Evolutionary conservation across 2,888 invertebrate genomes (phyloP).

Genomic region (Ceraclea dissimilis): DNA sequence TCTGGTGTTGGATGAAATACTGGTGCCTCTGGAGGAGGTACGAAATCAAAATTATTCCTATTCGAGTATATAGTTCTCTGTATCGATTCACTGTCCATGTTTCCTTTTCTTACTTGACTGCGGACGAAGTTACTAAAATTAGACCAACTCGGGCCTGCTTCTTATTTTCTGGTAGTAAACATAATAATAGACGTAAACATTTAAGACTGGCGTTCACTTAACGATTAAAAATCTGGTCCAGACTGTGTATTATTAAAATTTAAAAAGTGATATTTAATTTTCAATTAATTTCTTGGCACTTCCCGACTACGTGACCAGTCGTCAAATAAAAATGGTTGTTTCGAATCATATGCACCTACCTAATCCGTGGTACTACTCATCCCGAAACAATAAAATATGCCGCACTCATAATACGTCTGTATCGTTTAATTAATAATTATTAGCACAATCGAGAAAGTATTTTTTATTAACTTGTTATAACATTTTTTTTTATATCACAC

Average conservation of each 20-base stretch:
- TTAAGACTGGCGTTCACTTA: background rate
- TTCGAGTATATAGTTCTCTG: constrained; percentile 25
- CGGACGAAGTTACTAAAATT: too few species aligned
- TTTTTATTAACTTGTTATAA: too few species aligned
- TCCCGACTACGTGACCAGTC: constrained; percentile 46
- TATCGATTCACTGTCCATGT: constrained; percentile 17
- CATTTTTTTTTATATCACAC: too few species aligned
- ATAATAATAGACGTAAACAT: background rate
- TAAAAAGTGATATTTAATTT: background rate
- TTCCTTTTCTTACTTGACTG: background rate
- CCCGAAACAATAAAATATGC: background rate
- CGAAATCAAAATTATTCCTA: constrained; percentile 47
- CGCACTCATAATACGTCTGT: too few species aligned
- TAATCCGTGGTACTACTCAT: background rate
- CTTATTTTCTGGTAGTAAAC: background rate
- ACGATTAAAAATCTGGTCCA: background rate
- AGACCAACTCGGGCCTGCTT: background rate
- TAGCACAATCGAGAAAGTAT: too few species aligned
- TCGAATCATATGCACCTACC: background rate
- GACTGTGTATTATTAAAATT: background rate
- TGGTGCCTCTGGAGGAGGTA: constrained; percentile 57
- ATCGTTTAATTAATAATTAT: too few species aligned
- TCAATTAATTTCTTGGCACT: background rate
- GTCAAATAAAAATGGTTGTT: constrained; percentile 46
- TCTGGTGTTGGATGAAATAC: constrained; percentile 63